Percentiles rank a stretch among this genome's conserved stretches.
Conservation (phyloP, 2,797 vertebrate species). For the Pangasius macronema region DNA sequence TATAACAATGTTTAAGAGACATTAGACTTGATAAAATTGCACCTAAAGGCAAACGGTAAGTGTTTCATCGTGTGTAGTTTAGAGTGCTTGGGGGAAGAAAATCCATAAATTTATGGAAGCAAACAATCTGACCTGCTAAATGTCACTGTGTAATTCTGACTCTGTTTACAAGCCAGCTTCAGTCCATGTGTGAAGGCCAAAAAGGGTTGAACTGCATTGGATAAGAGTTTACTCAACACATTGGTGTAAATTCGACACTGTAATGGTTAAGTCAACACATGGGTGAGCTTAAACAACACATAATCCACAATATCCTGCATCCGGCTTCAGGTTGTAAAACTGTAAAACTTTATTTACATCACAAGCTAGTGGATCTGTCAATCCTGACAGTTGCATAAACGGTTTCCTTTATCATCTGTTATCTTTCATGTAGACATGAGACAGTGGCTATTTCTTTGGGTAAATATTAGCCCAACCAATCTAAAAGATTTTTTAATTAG, state of each 20-base stretch:
- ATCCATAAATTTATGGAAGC: not conserved
- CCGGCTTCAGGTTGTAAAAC: not conserved
- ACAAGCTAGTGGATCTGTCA: not conserved
- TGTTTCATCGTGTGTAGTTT: not conserved
- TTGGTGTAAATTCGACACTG: not conserved
- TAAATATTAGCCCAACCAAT: not conserved
- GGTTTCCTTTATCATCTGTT: constrained; percentile 3
- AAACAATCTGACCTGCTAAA: not conserved
- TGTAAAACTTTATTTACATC: not conserved
- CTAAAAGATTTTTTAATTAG: not conserved
- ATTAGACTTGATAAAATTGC: not conserved
- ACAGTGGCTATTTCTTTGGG: not conserved
- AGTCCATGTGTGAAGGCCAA: not conserved
- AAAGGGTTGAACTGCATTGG: not conserved
- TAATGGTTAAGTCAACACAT: not conserved
- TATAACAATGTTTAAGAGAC: no score
- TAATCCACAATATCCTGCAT: not conserved
- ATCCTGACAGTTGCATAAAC: constrained; percentile 27
- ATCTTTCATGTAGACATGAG: not conserved
- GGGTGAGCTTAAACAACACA: no score
- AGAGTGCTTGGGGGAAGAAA: not conserved
- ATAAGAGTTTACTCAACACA: not conserved
- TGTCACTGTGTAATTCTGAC: not conserved
- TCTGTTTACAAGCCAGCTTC: no score
- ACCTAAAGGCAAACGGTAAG: not conserved